Conservation (phyloP, 2,797 vertebrate species). For the Knipowitschia caucasica region DNA sequence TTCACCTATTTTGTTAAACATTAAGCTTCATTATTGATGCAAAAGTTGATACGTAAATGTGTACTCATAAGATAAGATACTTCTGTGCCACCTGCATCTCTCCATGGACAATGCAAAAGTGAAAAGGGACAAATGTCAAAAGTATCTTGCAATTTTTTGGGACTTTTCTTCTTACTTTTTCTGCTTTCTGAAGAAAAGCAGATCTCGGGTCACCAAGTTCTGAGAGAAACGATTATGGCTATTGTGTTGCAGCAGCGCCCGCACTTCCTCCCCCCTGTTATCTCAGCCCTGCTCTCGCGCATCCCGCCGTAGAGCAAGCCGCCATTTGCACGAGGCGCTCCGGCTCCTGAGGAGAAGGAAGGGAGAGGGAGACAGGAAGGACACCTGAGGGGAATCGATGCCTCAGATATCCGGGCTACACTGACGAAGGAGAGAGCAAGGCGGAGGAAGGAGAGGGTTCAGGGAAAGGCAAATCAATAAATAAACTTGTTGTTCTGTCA, state of each 20-base stretch:
- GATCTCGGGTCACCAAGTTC: slow-evolving; percentile 73
- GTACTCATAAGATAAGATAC: no score
- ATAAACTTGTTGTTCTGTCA: slow-evolving; percentile 58
- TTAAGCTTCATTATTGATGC: neutral
- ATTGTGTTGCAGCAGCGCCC: slow-evolving; percentile 76
- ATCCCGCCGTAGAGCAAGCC: slow-evolving; percentile 56
- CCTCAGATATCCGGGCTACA: slow-evolving; percentile 77
- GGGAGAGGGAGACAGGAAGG: slow-evolving; percentile 80
- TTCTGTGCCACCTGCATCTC: neutral
- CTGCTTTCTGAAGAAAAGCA: slow-evolving; percentile 40
- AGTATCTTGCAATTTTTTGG: neutral
- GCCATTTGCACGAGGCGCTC: slow-evolving; percentile 62
- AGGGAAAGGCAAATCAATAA: slow-evolving; percentile 64
- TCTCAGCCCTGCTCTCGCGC: slow-evolving; percentile 69
- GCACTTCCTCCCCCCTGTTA: slow-evolving; percentile 76
- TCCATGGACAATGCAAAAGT: no score
- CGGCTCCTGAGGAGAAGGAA: slow-evolving; percentile 71
- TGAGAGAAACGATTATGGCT: slow-evolving; percentile 65
- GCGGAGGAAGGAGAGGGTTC: slow-evolving; percentile 47
- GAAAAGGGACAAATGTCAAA: neutral
- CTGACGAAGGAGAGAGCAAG: slow-evolving; percentile 59
- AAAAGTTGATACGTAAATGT: neutral
- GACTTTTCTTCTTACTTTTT: neutral
- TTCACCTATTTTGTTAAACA: neutral
- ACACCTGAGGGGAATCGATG: slow-evolving; percentile 82